Conservation (phyloP, 2,113 vertebrate genomes). For the Myiozetetes cayanensis region DNA sequence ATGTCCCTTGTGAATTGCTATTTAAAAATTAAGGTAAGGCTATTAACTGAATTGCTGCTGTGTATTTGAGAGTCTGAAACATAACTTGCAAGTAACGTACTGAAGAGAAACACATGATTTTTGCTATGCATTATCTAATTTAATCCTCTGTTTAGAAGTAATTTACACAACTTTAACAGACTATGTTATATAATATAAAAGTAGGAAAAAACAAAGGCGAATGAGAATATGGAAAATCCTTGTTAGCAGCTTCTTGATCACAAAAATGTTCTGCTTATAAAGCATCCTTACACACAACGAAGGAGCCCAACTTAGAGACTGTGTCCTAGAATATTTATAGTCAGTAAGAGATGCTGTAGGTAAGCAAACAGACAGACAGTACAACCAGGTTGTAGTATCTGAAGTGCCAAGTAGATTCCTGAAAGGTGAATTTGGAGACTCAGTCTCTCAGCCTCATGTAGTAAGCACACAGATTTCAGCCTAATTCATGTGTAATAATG, state of each 20-base stretch:
- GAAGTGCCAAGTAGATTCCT: not conserved
- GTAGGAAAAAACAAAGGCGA: not conserved
- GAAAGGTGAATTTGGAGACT: not conserved
- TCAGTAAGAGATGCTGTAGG: not conserved
- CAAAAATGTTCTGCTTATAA: not conserved
- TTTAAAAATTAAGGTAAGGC: constrained; percentile 33
- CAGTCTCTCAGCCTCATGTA: not conserved
- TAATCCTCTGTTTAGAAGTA: not conserved
- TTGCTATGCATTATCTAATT: not conserved
- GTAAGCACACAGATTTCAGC: not conserved
- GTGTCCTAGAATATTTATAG: not conserved
- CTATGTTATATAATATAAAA: not conserved
- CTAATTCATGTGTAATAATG: not conserved
- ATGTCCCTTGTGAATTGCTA: not conserved
- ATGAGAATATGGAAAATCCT: not conserved
- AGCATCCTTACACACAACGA: not conserved
- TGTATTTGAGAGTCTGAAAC: not conserved
- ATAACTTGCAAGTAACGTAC: not conserved
- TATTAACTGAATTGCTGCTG: not conserved
- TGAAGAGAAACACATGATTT: not conserved
- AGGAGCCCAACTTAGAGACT: not conserved
- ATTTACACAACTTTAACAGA: not conserved
- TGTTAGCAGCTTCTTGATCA: not conserved
- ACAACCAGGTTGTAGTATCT: not conserved
- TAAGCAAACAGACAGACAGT: not conserved